These are phyloP conservation scores for Carassius auratus DNA, from an alignment of 2,113 vertebrate genomes.

Conservation along the genomic window DNA sequence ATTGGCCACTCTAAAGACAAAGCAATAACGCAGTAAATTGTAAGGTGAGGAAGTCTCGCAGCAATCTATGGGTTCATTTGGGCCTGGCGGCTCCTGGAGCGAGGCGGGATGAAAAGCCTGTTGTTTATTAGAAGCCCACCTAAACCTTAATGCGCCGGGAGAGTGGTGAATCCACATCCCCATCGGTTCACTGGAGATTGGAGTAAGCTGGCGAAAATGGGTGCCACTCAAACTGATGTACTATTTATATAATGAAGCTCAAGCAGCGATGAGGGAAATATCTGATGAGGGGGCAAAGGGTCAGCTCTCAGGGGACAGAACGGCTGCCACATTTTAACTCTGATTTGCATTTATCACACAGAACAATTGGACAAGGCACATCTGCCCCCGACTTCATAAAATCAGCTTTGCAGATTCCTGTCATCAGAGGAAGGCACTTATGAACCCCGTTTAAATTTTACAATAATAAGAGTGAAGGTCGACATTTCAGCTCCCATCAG, in stretches of 20 bases:
- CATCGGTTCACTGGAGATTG: slow-evolving; percentile 18
- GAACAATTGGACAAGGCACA: slow-evolving; percentile 60
- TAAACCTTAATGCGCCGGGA: neutral
- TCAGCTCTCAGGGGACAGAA: slow-evolving; percentile 63
- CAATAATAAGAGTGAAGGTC: slow-evolving; percentile 36
- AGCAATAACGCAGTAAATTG: slow-evolving; percentile 52
- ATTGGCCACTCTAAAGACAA: slow-evolving; percentile 51
- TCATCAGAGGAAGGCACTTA: slow-evolving; percentile 16
- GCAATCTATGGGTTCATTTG: slow-evolving; percentile 57
- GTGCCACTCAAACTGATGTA: slow-evolving; percentile 62
- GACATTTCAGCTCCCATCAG: slow-evolving; percentile 18
- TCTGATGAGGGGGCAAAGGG: slow-evolving; percentile 70
- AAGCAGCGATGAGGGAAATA: slow-evolving; percentile 70
- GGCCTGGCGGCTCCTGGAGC: slow-evolving; percentile 24
- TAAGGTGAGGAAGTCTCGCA: slow-evolving; percentile 36
- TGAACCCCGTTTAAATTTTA: slow-evolving; percentile 24
- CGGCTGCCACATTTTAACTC: slow-evolving; percentile 10
- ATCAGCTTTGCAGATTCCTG: slow-evolving; percentile 48
- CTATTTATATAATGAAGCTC: slow-evolving; percentile 75
- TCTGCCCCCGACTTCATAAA: slow-evolving; percentile 41
- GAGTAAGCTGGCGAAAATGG: slow-evolving; percentile 6
- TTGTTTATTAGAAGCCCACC: slow-evolving; percentile 43
- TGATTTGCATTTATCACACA: slow-evolving; percentile 74
- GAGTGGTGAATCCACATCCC: slow-evolving; percentile 21
- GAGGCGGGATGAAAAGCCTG: slow-evolving; percentile 35